phyloP scores from a whole-genome alignment of 2,113 vertebrate genomes.

The Petrocephalus microphthalmus region DNA sequence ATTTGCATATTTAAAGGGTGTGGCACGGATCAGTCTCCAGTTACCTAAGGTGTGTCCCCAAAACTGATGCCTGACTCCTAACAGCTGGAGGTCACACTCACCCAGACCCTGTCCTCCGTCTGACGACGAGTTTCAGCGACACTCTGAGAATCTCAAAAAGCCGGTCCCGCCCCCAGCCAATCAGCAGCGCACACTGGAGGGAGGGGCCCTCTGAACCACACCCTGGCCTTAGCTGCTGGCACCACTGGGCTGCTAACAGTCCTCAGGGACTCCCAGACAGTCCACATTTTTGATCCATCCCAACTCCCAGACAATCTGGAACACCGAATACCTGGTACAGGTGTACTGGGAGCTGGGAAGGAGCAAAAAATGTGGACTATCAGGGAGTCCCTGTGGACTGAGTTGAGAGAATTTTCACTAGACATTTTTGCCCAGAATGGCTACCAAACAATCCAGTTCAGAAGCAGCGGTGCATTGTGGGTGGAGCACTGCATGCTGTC shows the following conservation, averaged over 20 bases:
- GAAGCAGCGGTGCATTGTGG: not conserved
- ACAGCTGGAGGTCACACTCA: not conserved
- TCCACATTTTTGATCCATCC: not conserved
- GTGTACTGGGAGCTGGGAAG: not conserved
- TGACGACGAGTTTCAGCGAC: not conserved
- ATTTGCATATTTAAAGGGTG: not conserved
- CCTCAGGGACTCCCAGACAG: not conserved
- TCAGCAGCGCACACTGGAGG: not conserved
- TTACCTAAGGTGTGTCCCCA: constrained; percentile 6
- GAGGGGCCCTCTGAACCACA: not conserved
- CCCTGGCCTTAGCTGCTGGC: not conserved
- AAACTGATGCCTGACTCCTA: not conserved
- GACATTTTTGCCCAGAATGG: not conserved
- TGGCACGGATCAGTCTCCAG: not conserved
- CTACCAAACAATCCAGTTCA: not conserved
- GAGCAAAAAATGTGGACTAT: not conserved
- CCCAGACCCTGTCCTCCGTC: not conserved
- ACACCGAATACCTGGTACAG: not conserved
- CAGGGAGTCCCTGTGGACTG: not conserved
- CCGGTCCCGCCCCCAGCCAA: not conserved
- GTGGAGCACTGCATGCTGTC: not conserved
- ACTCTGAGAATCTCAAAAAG: not conserved
- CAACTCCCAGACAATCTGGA: not conserved
- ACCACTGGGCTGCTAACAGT: not conserved
- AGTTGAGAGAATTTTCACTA: not conserved